phyloP scores from a whole-genome alignment of 2,888 invertebrate species.

The Xestia xanthographa region DNA sequence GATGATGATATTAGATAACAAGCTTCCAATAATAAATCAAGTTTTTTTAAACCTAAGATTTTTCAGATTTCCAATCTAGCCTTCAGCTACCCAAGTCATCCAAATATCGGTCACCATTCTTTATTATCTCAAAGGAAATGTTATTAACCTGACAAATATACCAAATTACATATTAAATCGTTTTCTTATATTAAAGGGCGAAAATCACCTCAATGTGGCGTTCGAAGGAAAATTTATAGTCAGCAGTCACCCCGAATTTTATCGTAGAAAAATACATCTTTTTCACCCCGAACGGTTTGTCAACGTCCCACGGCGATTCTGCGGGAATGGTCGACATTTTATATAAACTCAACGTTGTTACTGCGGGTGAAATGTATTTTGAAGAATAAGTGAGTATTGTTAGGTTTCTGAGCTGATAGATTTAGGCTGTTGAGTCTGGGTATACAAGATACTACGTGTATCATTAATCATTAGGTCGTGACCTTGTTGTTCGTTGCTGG shows the following conservation, averaged over 20 bases:
- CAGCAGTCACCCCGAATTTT: slow-evolving; percentile 80
- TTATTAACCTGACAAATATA: slow-evolving; percentile 64
- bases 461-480: slow-evolving; percentile 17
- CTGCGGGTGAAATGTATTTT: slow-evolving; percentile 70
- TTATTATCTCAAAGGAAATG: slow-evolving; percentile 35
- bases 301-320: slow-evolving; percentile 85
- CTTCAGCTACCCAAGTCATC: background rate
- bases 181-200: slow-evolving; percentile 65
- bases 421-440: background rate
- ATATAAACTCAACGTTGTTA: slow-evolving; percentile 80
- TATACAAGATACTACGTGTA: background rate
- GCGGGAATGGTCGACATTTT: slow-evolving; percentile 83
- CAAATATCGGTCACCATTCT: slow-evolving; percentile 19
- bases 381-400: slow-evolving; percentile 61
- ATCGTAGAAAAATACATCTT: slow-evolving; percentile 88
- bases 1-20: background rate
- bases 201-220: slow-evolving; percentile 70
- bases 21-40: slow-evolving; percentile 2
- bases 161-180: slow-evolving; percentile 65
- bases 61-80: background rate
- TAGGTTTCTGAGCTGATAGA: slow-evolving; percentile 6
- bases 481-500: background rate
- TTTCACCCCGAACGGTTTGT: slow-evolving; percentile 85
- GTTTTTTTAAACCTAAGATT: background rate
- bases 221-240: slow-evolving; percentile 73